A percentile compares a stretch with the other conserved stretches of the same genome.
phyloP scores from a whole-genome alignment of 2,797 vertebrate species.

The Petrocephalus sullivani region DNA sequence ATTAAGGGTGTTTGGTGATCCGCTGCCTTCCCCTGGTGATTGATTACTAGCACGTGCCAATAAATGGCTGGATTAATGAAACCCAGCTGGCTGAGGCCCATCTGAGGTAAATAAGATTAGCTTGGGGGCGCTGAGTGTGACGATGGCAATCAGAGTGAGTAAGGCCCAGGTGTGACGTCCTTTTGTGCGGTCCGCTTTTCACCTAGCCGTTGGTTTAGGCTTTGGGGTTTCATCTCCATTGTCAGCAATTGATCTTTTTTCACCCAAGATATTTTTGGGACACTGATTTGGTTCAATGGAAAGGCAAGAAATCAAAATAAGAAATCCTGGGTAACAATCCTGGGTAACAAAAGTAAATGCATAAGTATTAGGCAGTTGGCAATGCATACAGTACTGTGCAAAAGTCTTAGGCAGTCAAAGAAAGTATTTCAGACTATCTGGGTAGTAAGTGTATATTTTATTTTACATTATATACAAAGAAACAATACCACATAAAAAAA shows the following conservation, averaged over 20 bases:
- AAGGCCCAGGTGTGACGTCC: background rate
- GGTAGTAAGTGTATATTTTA: background rate
- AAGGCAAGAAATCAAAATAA: background rate
- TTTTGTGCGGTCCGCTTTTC: background rate
- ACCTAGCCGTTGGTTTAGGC: background rate
- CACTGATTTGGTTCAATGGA: background rate
- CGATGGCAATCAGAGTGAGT: background rate
- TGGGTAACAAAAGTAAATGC: background rate
- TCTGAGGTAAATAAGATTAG: background rate
- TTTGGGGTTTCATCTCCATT: background rate
- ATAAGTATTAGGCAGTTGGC: background rate
- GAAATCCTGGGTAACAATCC: background rate
- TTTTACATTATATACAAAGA: background rate
- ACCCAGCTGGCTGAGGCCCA: background rate
- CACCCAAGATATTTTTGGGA: background rate
- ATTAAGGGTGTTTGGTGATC: background rate
- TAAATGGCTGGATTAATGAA: constrained; percentile 8
- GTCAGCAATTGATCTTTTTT: background rate
- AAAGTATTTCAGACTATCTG: background rate
- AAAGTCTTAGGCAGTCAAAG: background rate
- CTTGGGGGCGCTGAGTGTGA: background rate
- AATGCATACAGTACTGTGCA: background rate
- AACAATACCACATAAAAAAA: background rate
- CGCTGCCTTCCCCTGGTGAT: background rate
- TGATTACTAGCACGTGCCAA: background rate